Percentiles rank a stretch among this genome's conserved stretches.
Evolutionary conservation across 2,113 vertebrate genomes (phyloP).

Genomic region (Eulemur macaco): DNA sequence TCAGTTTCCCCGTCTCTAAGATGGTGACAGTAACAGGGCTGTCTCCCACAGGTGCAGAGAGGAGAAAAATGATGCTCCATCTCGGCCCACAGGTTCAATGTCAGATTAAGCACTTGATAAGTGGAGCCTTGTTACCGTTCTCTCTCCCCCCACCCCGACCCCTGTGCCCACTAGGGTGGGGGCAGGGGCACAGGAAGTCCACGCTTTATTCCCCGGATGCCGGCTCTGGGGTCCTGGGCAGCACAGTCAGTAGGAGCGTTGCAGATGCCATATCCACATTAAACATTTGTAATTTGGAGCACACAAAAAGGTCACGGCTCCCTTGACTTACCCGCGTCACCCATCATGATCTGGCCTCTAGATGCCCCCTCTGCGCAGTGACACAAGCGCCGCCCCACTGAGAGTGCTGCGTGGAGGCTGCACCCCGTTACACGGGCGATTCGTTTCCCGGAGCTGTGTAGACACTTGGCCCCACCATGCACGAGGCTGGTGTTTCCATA

Average conservation of each 20-base stretch:
- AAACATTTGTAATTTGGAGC: neutral
- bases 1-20: neutral
- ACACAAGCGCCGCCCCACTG: neutral
- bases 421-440: neutral
- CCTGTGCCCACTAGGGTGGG: neutral
- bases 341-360: neutral
- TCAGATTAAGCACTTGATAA: neutral
- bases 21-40: neutral
- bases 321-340: neutral
- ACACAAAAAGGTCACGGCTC: neutral
- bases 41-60: neutral
- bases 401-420: neutral
- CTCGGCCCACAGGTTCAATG: neutral
- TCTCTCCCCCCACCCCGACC: neutral
- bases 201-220: neutral
- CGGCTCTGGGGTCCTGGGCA: neutral
- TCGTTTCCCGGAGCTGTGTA: neutral
- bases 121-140: neutral
- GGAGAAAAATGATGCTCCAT: accelerated
- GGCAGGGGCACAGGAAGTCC: neutral
- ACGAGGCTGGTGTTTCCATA: neutral
- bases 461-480: accelerated
- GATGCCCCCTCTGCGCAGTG: neutral
- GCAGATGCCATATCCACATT: neutral
- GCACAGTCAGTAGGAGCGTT: neutral